Percentiles rank a stretch among this genome's conserved stretches.
Evolutionary conservation across 2,113 vertebrate genomes (phyloP).

Genomic region (Vulpes vulpes): DNA sequence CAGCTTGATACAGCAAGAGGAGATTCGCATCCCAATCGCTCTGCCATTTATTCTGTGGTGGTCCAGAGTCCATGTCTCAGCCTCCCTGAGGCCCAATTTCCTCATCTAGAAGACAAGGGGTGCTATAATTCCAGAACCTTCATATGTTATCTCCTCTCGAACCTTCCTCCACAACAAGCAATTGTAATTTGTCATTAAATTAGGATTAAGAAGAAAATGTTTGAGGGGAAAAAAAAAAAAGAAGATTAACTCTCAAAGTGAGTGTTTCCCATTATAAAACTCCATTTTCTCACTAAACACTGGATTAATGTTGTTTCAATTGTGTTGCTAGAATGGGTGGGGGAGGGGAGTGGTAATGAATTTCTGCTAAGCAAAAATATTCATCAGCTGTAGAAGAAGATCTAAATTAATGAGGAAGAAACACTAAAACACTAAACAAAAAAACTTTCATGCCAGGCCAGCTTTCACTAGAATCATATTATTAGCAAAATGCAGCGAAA

Average conservation of each 20-base stretch:
- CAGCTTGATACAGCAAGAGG: background rate
- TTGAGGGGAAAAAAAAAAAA: slow-evolving; percentile 62
- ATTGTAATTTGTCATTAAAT: slow-evolving; percentile 81
- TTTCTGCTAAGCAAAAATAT: slow-evolving; percentile 25
- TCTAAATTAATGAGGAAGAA: slow-evolving; percentile 67
- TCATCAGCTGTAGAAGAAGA: slow-evolving; percentile 34
- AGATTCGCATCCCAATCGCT: background rate
- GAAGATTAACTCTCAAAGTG: slow-evolving; percentile 78
- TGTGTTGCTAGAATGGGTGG: background rate
- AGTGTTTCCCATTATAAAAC: slow-evolving; percentile 77
- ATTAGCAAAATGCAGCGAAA: background rate
- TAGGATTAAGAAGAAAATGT: slow-evolving; percentile 48
- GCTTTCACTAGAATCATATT: slow-evolving; percentile 26
- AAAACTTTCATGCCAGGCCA: background rate
- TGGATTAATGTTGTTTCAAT: slow-evolving; percentile 55
- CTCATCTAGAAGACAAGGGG: background rate
- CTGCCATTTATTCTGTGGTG: background rate
- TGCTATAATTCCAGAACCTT: background rate
- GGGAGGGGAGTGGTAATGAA: background rate
- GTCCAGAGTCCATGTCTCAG: background rate
- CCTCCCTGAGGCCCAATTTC: background rate
- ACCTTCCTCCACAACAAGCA: slow-evolving; percentile 71
- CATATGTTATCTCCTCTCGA: slow-evolving; percentile 66
- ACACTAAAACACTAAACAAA: background rate
- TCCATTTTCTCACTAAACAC: slow-evolving; percentile 66